These are phyloP conservation scores for Sebastes iracundus DNA, from an alignment of 2,797 vertebrate genomes.

Conservation along the genomic window DNA sequence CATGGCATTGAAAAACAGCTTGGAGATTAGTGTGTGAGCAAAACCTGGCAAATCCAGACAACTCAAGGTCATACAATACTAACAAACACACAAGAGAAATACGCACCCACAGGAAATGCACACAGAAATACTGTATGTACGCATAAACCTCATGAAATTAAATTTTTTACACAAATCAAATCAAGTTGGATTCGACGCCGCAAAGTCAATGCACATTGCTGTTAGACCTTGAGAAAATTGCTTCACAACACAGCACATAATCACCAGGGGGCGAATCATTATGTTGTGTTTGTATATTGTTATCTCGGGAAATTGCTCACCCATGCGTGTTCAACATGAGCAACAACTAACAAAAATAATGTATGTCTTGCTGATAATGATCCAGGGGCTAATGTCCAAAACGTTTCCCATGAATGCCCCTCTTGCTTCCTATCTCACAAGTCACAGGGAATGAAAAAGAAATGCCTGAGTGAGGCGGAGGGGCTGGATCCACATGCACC, in stretches of 20 bases:
- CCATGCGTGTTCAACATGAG: constrained; percentile 23
- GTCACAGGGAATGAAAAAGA: neutral
- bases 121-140: neutral
- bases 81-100: neutral
- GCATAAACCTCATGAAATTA: constrained; percentile 5
- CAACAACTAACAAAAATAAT: neutral
- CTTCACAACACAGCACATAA: constrained; percentile 1
- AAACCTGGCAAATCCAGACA: constrained; percentile 16
- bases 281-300: constrained; percentile 16
- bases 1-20: constrained; percentile 9
- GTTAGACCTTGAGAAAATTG: constrained; percentile 16
- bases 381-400: neutral
- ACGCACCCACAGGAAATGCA: neutral
- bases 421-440: neutral
- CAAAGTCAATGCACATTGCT: constrained; percentile 32
- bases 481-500: constrained; percentile 10
- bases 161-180: constrained; percentile 31
- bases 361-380: neutral
- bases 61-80: constrained; percentile 23
- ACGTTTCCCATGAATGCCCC: constrained; percentile 2
- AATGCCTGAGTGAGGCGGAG: neutral
- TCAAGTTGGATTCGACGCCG: constrained; percentile 21
- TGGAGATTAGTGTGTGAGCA: constrained; percentile 22
- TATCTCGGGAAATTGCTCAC: constrained; percentile 5
- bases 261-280: constrained; percentile 1